Conservation (phyloP, 2,888 invertebrate species). For the Seira sanloemensis region DNA sequence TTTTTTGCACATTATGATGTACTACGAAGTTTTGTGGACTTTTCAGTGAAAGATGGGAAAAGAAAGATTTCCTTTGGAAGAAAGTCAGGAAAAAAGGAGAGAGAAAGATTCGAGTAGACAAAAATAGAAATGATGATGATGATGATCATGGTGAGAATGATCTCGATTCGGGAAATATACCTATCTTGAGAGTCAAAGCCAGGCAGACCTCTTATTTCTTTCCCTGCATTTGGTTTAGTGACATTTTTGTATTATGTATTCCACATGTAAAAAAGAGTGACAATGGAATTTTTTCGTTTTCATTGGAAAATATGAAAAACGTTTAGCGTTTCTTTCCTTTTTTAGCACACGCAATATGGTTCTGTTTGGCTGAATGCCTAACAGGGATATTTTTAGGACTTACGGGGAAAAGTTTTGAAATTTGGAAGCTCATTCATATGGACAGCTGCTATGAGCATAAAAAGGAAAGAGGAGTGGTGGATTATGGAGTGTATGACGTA, state of each 20-base stretch:
- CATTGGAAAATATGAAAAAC: constrained; percentile 23
- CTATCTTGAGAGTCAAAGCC: constrained; percentile 7
- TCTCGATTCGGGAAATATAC: background rate
- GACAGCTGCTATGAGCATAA: constrained; percentile 16
- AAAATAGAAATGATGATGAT: background rate
- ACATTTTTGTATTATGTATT: background rate
- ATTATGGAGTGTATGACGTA: too few relatives aligned
- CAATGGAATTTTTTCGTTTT: constrained; percentile 3
- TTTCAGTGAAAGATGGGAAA: constrained; percentile 4
- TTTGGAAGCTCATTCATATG: background rate
- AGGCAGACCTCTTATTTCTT: background rate
- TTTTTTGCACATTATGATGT: constrained; percentile 4
- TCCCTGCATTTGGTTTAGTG: background rate
- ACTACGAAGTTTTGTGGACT: background rate
- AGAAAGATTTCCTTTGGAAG: background rate
- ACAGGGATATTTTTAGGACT: background rate
- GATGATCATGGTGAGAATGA: background rate
- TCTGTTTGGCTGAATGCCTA: constrained; percentile 16
- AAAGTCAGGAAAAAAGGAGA: background rate
- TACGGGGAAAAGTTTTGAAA: background rate
- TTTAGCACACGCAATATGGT: constrained; percentile 18
- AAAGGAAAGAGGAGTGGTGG: background rate
- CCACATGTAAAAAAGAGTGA: background rate
- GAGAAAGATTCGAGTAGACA: background rate
- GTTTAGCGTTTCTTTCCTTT: constrained; percentile 23